Base-by-base conservation (phyloP, 2,113 vertebrate genomes). In the Saccopteryx leptura region DNA sequence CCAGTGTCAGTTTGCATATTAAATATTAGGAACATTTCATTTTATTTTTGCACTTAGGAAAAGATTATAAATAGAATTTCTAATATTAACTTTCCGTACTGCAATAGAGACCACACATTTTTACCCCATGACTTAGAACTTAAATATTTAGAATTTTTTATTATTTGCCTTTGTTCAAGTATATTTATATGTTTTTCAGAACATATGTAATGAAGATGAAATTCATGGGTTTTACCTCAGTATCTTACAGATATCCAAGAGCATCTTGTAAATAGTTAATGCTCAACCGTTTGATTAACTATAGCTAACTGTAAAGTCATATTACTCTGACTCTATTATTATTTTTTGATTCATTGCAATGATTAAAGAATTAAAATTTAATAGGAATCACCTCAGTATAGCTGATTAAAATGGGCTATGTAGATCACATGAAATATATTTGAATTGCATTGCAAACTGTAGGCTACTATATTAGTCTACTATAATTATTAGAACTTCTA, bases 21-120 rank as follows among this genome's bases (percentile, higher is more conserved):
- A 89, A 52, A 90, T 76, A 66, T 58, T 85, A 60, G 31, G 24
- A 31, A 71, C 12, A 85, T 60, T 88, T 92, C 31, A 58, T 78
- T 92, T 75, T 9, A 69, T 31, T 83, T 90, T 69, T 61, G 39
- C 18, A 24, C 15, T 83, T 68, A 68, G 9, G 46, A 71, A 46
- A 78, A 75, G 56, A 63, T 60, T 48, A 52, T 83, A 87, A 91
- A 81, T 85, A n/a, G 2, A 84, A 60, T 91, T 93, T 90, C 23
- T 94, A 79, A 75, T 12, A n/a, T 91, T 65, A 88, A 39, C 28
- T 71, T 76, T 8, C 63, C 74, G 5, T 11, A 14, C 13, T 82
- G 9, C 5, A 65, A 31, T 24, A 58, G 12, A 78, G 39, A 46
- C 18, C 21, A 75, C 21, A 9, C n/a, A 81, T 65, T 88, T 81